Base-by-base conservation (phyloP, 2,113 vertebrate species). In the Miniopterus natalensis region DNA sequence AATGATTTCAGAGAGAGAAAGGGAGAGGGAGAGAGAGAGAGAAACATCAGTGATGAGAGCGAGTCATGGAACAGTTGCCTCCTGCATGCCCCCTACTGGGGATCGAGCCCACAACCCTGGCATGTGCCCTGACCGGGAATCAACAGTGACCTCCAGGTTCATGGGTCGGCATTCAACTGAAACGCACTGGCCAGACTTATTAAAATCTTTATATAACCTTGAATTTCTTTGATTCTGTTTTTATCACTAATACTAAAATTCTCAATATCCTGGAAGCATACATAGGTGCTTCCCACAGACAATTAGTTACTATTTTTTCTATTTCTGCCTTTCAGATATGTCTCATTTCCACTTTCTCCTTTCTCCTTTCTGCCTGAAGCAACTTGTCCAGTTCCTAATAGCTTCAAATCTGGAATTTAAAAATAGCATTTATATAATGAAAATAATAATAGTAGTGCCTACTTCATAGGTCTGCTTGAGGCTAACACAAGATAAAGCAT, bases 371-470 rank as follows among this genome's bases (percentile, higher is more conserved):
- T 90, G 53, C 85, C 88, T 75, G 49, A 13, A 59, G 45, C 70
- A 93, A 51, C 74, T 59, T 87, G 74, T 53, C 55, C 11, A 53
- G 21, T 59, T 87, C 55, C 42, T 85, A 83, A 45, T 23, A 78
- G 10, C 42, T 87, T 87, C 55, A 83, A 92, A 75, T 45, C 27
- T 77, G 27, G 68, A 86, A 66, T 81, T 92, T 45, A 73, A 93
- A 94, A 90, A 49, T 49, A 92, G 53, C 20, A 87, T n/a, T 78
- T 86, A 78, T 29, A 78, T 74, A 74, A 84, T 71, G n/a, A 81
- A 89, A 94, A 88, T 84, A 75, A 81, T 42, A 91, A 66, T 47
- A 45, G 45, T 25, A 85, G n/a, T 63, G 23, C 45, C n/a, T 78
- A 61, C 59, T 87, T 90, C 74, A 90, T 45, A 70, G 15, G 45